Conservation (phyloP, 2,797 vertebrate species). For the Heterohyrax brucei region DNA sequence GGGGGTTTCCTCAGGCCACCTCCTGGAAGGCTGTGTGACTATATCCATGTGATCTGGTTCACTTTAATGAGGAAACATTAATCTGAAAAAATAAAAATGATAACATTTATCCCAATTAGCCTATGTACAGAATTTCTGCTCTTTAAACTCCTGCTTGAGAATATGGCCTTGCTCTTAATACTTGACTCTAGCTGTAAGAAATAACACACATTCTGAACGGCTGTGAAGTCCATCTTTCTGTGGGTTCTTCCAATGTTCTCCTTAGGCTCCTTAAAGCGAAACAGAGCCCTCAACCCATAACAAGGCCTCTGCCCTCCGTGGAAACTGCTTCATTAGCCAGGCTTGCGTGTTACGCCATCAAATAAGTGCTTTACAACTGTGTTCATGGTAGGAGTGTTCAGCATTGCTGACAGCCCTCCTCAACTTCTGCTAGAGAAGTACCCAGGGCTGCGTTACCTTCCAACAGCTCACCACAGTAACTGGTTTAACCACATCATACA, state of each 20-base stretch:
- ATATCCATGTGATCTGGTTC: not conserved
- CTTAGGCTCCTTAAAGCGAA: not conserved
- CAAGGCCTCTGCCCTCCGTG: not conserved
- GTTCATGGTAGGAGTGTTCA: not conserved
- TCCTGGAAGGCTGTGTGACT: not conserved
- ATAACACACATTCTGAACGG: not conserved
- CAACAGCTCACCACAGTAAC: not conserved
- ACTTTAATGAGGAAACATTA: constrained; percentile 29
- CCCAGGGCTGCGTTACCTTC: not conserved
- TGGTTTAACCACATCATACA: not conserved
- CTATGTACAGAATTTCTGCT: not conserved
- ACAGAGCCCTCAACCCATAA: not conserved
- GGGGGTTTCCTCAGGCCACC: too few species aligned
- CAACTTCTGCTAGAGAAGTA: not conserved
- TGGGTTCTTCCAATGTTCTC: not conserved
- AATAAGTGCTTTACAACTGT: not conserved
- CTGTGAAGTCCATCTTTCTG: not conserved
- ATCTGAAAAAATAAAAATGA: not conserved
- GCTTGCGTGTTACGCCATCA: too few species aligned
- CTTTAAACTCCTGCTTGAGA: not conserved
- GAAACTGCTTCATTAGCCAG: constrained; percentile 1
- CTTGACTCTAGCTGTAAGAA: not conserved
- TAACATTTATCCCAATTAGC: not conserved
- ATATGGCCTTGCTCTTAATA: not conserved
- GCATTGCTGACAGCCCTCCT: not conserved